Evolutionary conservation across 2,797 vertebrate species (phyloP), one percentile per base, ranked within the genome.

Genomic region (Acipenser ruthenus): DNA sequence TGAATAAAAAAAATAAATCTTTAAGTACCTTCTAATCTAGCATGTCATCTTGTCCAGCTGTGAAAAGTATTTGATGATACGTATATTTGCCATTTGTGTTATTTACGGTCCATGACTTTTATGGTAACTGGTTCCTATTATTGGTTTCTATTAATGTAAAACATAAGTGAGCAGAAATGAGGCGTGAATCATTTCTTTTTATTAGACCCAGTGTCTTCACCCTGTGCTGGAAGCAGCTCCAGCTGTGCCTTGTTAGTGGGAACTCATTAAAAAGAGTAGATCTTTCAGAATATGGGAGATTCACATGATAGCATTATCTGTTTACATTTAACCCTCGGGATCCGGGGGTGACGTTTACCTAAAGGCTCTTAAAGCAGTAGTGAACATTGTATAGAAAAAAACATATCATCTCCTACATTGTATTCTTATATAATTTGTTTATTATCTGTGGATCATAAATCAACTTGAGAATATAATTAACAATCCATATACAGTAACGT

Each of bases 141-240:
- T 93, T 92, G 90, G 89, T 92, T 94, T 95, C 89, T 93, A 91
- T 88, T 91, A 92, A 94, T 95, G 93, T 95, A 89, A 93, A 94
- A 93, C 92, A 94, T 93, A 94, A 94, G 90, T 92, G 92, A 94
- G 90, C 89, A 93, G 87, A 94, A 94, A 95, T 94, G 90, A 94
- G 90, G 86, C 88, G 75, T 93, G 91, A 90, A 91, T 93, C 85
- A 88, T 94, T 89, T 92, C 83, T 88, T 92, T 95, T 95, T 93
- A 93, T 94, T 92, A 92, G 88, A 83, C 88, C 83, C 82, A 84
- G 80, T 85, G 81, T 91, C 83, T 87, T 86, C 84, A 83, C 83
- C 83, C 79, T 71, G 78, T 73, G 79, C 86, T 72, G 75, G 76
- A 84, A 73, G 81, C 77, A 76, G 74, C 80, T 90, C 87, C 86